Evolutionary conservation across 1,140 invertebrate species (phyloP).

Genomic region (Rhizoglyphus robini): DNA sequence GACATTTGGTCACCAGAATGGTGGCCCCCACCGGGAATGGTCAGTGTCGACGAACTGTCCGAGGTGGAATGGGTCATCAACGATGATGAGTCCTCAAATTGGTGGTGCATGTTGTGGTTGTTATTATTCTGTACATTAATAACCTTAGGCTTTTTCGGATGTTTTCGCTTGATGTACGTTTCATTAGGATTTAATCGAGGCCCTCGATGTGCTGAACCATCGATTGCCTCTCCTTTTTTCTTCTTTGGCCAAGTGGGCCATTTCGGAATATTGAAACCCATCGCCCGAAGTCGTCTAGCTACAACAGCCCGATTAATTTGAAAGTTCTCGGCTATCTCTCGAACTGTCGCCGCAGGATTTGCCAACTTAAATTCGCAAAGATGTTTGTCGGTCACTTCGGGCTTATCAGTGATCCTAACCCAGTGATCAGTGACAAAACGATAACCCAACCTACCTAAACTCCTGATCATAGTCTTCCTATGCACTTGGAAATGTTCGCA

Average conservation of each 20-base stretch:
- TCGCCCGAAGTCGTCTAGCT: background rate
- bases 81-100: too few relatives aligned
- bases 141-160: too few relatives aligned
- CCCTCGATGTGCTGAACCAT: too few relatives aligned
- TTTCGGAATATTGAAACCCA: background rate
- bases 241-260: background rate
- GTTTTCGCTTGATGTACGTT: too few relatives aligned
- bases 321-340: background rate
- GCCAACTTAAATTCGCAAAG: background rate
- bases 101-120: too few relatives aligned
- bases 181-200: too few relatives aligned
- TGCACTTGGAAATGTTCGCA: background rate
- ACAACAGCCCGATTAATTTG: background rate
- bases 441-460: background rate
- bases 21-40: too few relatives aligned
- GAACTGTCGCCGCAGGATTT: background rate
- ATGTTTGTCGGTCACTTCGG: background rate
- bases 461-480: background rate
- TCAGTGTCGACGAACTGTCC: too few relatives aligned
- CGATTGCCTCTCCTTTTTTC: background rate
- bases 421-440: background rate
- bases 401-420: background rate
- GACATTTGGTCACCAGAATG: too few relatives aligned
- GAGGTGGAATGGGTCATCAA: too few relatives aligned
- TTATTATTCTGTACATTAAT: too few relatives aligned